Evolutionary conservation across 2,797 vertebrate species (phyloP), one percentile per base, ranked within the genome.

Genomic region (Rhynchonycteris naso): DNA sequence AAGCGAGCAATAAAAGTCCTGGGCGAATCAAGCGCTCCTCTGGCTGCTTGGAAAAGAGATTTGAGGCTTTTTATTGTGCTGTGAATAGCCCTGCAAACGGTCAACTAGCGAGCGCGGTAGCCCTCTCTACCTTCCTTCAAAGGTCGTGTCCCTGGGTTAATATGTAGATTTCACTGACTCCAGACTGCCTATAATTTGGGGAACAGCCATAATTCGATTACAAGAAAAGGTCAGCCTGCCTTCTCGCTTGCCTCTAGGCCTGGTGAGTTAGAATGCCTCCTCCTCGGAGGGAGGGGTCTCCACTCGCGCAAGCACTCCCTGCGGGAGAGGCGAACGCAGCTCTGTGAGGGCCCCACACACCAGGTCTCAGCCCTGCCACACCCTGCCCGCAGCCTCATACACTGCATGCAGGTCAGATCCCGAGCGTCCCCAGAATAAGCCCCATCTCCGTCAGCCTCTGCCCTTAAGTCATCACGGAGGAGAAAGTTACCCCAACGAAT

Each of bases 1-100:
- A 97, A 93, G 94, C 35, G 4, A 85, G 95, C 93, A 93, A 91
- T 96, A 95, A 93, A 96, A 87, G 92, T 96, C 96, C 69, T 63
- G 63, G 75, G 79, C 61, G 78, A 95, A 91, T 93, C 92, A 59
- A 96, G 93, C 63, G 30, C 90, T 97, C 92, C 88, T 93, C 93
- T 80, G 88, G 92, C 90, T 87, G 85, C 59, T 63, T 78, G 88
- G 75, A 24, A 91, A 78, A 89, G 94, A 91, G 90, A 96, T 84
- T 71, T 87, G 96, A 91, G 74, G 96, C 93, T 92, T 89, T 95
- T 96, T 80, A 89, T 90, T 93, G 90, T 92, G 76, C 92, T 85
- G 74, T 63, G 79, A 94, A 75, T 76, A 69, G 95, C 94, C 71
- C 69, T 68, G 93, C 90, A 88, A 90, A 94, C 26, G 22, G 74